phyloP scores from a whole-genome alignment of 2,113 vertebrate species.

The Microcebus murinus region DNA sequence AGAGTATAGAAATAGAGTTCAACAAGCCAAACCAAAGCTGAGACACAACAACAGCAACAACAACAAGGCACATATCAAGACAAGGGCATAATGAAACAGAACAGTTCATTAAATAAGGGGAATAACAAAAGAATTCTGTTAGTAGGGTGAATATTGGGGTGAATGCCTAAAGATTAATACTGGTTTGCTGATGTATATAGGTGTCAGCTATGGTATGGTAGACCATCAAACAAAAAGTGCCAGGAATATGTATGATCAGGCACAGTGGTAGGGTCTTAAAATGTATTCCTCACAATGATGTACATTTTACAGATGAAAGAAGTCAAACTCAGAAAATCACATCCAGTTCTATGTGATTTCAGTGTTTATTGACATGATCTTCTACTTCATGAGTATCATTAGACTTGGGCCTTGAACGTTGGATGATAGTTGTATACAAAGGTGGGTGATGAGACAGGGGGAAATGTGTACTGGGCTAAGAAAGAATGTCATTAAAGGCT shows the following conservation, averaged over 20 bases:
- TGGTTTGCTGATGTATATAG: neutral
- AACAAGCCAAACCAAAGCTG: neutral
- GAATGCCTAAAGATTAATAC: neutral
- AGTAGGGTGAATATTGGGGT: no score
- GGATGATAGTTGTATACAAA: neutral
- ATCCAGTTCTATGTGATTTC: neutral
- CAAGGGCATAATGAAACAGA: neutral
- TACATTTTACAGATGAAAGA: neutral
- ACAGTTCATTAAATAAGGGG: neutral
- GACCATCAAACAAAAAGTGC: neutral
- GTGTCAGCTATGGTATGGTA: neutral
- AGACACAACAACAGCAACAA: neutral
- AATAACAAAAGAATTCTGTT: neutral
- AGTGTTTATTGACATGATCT: neutral
- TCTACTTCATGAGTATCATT: neutral
- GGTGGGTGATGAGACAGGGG: neutral
- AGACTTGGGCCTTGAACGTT: neutral
- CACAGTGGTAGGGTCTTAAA: neutral
- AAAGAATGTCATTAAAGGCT: neutral
- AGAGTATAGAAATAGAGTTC: neutral
- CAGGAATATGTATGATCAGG: neutral
- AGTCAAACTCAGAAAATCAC: neutral
- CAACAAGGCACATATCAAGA: neutral
- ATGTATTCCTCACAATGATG: neutral
- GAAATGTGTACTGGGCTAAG: fast-evolving